A percentile compares a stretch with the other conserved stretches of the same genome.
Evolutionary conservation across 1,140 invertebrate genomes (phyloP).

Genomic region (Anastrepha ludens): DNA sequence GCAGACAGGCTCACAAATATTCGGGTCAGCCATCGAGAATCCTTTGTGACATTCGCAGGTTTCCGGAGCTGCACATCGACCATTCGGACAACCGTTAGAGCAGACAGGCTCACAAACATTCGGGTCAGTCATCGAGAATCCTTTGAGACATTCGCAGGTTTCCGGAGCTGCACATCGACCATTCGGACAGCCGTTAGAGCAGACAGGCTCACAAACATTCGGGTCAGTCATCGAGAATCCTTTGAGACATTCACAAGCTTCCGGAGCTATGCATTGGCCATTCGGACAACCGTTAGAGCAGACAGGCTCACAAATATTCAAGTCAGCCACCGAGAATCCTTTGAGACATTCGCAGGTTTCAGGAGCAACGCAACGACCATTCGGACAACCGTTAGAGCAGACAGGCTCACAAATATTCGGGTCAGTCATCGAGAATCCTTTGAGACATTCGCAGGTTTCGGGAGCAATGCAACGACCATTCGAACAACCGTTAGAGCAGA

Average conservation of each 20-base stretch:
- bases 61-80: not conserved
- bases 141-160: constrained; percentile 74
- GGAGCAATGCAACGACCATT: constrained; percentile 32
- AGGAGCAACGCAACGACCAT: constrained; percentile 58
- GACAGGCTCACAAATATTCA: constrained; percentile 58
- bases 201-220: constrained; percentile 27
- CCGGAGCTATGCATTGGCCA: constrained; percentile 76
- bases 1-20: not conserved
- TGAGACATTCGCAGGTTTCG: constrained; percentile 37
- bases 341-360: constrained; percentile 75
- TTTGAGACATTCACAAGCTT: constrained; percentile 73
- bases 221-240: not conserved
- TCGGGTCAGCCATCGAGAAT: not conserved
- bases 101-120: constrained; percentile 75
- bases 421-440: constrained; percentile 5
- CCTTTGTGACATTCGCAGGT: not conserved
- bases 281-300: constrained; percentile 77
- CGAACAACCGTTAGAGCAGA: constrained; percentile 13
- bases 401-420: constrained; percentile 37
- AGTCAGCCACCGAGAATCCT: constrained; percentile 55
- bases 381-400: constrained; percentile 57
- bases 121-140: constrained; percentile 66
- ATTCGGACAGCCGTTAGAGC: constrained; percentile 70
- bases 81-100: not conserved
- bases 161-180: constrained; percentile 52